phyloP scores from a whole-genome alignment of 1,140 invertebrate species.

The Zaprionus nigranus region DNA sequence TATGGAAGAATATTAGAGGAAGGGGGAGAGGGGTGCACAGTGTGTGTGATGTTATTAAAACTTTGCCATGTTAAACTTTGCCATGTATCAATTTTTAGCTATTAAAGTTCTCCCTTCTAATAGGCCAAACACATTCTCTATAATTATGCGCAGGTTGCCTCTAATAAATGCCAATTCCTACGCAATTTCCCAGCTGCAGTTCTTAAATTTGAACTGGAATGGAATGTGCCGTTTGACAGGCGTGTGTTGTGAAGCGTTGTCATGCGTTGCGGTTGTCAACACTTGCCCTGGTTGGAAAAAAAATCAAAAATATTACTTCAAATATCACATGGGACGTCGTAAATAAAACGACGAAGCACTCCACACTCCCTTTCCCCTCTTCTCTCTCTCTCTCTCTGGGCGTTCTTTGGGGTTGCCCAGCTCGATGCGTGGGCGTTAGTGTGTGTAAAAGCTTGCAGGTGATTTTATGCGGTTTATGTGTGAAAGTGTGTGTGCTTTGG shows the following conservation, averaged over 20 bases:
- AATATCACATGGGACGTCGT: slow-evolving; percentile 47
- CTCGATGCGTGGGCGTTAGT: slow-evolving; percentile 27
- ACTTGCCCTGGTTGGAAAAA: slow-evolving; percentile 22
- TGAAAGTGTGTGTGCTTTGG: slow-evolving; percentile 5
- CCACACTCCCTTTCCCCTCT: not conserved
- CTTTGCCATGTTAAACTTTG: slow-evolving; percentile 30
- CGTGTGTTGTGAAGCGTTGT: slow-evolving; percentile 4
- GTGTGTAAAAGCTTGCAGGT: slow-evolving; percentile 50
- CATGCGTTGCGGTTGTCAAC: slow-evolving; percentile 58
- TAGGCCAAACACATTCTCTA: slow-evolving; percentile 18
- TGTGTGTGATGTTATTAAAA: slow-evolving; percentile 27
- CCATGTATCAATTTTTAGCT: slow-evolving; percentile 26
- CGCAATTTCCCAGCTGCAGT: not conserved
- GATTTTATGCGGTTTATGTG: slow-evolving; percentile 56
- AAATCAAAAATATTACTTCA: slow-evolving; percentile 62
- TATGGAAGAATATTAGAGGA: slow-evolving; percentile 1
- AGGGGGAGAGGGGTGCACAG: not conserved
- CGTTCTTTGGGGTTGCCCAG: not conserved
- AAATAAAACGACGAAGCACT: slow-evolving; percentile 44
- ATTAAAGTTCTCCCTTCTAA: slow-evolving; percentile 25
- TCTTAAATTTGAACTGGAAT: not conserved
- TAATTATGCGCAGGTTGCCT: slow-evolving; percentile 38
- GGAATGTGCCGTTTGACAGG: slow-evolving; percentile 37
- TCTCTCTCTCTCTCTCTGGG: not conserved
- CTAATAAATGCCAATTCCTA: slow-evolving; percentile 25